phyloP scores from a whole-genome alignment of 1,140 invertebrate species.

The Drosophila tristis region DNA sequence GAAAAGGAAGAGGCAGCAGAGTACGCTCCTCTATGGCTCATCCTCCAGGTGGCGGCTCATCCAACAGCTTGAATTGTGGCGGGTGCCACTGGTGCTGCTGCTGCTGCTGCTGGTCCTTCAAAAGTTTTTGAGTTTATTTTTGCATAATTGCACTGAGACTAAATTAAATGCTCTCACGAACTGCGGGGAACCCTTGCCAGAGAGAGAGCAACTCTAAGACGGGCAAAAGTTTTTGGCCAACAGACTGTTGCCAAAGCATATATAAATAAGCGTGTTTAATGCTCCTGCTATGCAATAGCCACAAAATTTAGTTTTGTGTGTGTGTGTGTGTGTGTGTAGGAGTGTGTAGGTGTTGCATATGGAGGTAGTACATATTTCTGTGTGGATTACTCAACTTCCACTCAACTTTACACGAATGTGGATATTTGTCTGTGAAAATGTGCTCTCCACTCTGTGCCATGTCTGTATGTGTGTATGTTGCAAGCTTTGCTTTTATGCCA shows the following conservation, averaged over 20 bases:
- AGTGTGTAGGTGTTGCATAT: no score
- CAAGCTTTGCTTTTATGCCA: constrained; percentile 33
- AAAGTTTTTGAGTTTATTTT: constrained; percentile 71
- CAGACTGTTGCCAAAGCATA: constrained; percentile 47
- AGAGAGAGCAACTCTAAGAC: constrained; percentile 56
- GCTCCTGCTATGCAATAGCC: constrained; percentile 29
- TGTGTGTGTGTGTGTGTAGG: neutral
- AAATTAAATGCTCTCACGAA: constrained; percentile 71
- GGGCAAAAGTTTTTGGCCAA: constrained; percentile 43
- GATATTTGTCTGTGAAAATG: constrained; percentile 9
- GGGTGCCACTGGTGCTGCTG: constrained; percentile 18
- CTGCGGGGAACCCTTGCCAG: constrained; percentile 10
- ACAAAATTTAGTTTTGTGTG: neutral
- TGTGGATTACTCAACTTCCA: constrained; percentile 10
- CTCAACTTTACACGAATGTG: constrained; percentile 13
- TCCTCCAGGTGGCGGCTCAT: constrained; percentile 22
- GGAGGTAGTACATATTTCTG: neutral
- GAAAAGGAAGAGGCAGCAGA: constrained; percentile 23
- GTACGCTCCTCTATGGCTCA: neutral
- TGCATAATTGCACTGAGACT: constrained; percentile 74
- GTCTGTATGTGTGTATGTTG: constrained; percentile 20
- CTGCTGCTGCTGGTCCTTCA: constrained; percentile 23
- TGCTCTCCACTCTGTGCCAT: neutral
- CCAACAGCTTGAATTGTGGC: constrained; percentile 2
- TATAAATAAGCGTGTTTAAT: constrained; percentile 42